Percentiles rank a stretch among this genome's conserved stretches.
Conservation (phyloP, 1,140 invertebrate genomes). For the Brachionus koreanus region DNA sequence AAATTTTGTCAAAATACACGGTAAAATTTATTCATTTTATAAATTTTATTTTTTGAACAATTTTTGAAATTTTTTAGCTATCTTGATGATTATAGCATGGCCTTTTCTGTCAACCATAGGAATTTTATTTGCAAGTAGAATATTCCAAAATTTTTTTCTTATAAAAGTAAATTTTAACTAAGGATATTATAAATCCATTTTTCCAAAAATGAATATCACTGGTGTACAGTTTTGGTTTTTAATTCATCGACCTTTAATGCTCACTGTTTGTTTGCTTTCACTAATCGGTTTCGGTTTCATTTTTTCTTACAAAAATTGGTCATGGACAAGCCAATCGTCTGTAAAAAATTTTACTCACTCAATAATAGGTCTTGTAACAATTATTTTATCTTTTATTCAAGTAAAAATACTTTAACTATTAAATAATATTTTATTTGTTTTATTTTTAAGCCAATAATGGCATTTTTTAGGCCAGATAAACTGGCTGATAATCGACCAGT, state of each 20-base stretch:
- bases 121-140: conserved; percentile 36
- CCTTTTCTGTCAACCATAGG: conserved; percentile 8
- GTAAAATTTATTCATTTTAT: background rate
- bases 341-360: background rate
- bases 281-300: background rate
- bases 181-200: conserved; percentile 31
- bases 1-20: conserved; percentile 13
- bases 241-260: conserved; percentile 9
- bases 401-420: background rate
- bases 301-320: conserved; percentile 27
- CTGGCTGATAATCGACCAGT: background rate
- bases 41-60: background rate
- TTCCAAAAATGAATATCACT: background rate
- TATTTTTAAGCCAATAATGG: background rate
- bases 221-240: conserved; percentile 31
- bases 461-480: conserved; percentile 38
- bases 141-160: background rate
- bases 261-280: background rate
- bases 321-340: background rate
- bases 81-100: conserved; percentile 4
- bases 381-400: background rate
- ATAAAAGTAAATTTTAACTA: background rate
- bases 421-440: background rate
- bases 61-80: background rate
- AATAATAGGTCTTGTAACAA: background rate